Percentiles rank a stretch among this genome's conserved stretches.
These are phyloP conservation scores for Sebastes fasciatus DNA, from an alignment of 2,113 vertebrate genomes.

Conservation along the genomic window DNA sequence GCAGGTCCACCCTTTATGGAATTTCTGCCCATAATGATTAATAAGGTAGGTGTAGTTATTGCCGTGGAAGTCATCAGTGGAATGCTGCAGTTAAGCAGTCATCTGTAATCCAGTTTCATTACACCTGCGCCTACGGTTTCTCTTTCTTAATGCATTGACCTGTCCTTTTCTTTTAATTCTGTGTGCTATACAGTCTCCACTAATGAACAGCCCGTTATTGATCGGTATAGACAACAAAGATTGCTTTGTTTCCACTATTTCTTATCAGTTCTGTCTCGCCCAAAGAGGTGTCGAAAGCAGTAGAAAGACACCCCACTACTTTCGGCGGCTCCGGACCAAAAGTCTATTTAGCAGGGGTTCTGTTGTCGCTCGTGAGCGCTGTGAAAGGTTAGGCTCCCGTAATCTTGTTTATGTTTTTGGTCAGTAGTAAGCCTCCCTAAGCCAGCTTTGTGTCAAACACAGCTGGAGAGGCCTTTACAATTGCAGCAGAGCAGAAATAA, in stretches of 20 bases:
- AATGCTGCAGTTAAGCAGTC: slow-evolving; percentile 59
- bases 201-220: slow-evolving; percentile 67
- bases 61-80: slow-evolving; percentile 63
- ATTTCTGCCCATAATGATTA: slow-evolving; percentile 80
- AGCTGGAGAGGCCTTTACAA: slow-evolving; percentile 79
- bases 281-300: neutral
- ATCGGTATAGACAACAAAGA: slow-evolving; percentile 58
- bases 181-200: slow-evolving; percentile 30
- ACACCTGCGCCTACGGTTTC: slow-evolving; percentile 31
- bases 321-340: slow-evolving; percentile 37
- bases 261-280: slow-evolving; percentile 20
- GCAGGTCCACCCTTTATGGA: slow-evolving; percentile 68
- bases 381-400: slow-evolving; percentile 67
- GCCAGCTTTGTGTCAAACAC: slow-evolving; percentile 77
- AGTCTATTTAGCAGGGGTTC: slow-evolving; percentile 56
- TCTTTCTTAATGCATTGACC: slow-evolving; percentile 49
- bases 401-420: slow-evolving; percentile 80
- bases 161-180: slow-evolving; percentile 37
- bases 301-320: neutral
- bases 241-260: slow-evolving; percentile 53
- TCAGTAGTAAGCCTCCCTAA: slow-evolving; percentile 69
- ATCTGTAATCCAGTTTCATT: slow-evolving; percentile 61
- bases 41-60: slow-evolving; percentile 72
- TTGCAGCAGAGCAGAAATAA: slow-evolving; percentile 80
- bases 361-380: slow-evolving; percentile 57